A percentile compares a stretch with the other conserved stretches of the same genome.
phyloP scores from a whole-genome alignment of 2,797 vertebrate species.

The Liasis olivaceus region DNA sequence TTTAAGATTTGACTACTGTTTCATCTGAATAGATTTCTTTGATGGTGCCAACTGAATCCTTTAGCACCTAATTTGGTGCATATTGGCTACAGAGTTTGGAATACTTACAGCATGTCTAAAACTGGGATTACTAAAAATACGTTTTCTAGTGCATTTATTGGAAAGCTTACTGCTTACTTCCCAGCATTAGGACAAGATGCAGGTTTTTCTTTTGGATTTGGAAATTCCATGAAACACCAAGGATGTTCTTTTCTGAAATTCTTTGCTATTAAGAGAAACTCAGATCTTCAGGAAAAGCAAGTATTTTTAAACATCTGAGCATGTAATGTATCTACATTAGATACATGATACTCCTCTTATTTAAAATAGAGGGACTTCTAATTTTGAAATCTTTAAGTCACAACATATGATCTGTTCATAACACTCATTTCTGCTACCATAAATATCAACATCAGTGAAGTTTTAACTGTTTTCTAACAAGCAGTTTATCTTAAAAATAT shows the following conservation, averaged over 20 bases:
- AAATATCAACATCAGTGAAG: no score
- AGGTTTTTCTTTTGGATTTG: neutral
- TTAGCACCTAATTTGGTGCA: neutral
- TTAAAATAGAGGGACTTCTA: neutral
- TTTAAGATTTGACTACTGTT: neutral
- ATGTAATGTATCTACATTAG: neutral
- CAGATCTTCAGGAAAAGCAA: neutral
- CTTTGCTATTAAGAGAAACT: neutral
- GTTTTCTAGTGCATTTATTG: neutral
- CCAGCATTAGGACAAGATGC: neutral
- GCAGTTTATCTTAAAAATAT: neutral
- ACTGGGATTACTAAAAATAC: neutral
- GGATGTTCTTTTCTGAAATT: neutral
- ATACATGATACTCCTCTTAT: neutral
- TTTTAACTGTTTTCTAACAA: neutral
- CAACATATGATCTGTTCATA: neutral
- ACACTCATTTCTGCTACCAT: neutral
- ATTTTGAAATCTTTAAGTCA: neutral
- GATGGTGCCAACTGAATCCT: neutral
- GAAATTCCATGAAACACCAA: neutral
- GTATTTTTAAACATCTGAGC: neutral
- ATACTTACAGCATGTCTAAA: neutral
- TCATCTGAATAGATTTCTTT: neutral
- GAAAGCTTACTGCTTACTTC: neutral
- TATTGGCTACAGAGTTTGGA: neutral